Base-by-base conservation (phyloP, 2,113 vertebrate species). In the Phasianus colchicus region DNA sequence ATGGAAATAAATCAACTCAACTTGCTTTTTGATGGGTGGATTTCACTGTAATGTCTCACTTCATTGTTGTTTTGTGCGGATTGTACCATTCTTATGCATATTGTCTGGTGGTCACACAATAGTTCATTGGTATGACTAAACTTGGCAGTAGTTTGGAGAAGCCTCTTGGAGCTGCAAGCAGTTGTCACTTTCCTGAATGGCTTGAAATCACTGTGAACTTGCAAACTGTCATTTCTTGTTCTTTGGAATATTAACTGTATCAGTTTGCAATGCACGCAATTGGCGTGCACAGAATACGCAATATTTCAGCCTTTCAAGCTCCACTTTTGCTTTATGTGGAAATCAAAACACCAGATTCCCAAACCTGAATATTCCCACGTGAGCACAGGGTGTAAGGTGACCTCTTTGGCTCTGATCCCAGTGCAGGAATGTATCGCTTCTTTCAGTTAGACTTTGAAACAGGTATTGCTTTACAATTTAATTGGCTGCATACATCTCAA, bases 391-490 rank as follows among this genome's bases (percentile, higher is more conserved):
- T 94, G 82, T 93, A 96, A 95, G 84, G 94, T 94, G 96, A 97
- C 73, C 92, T 92, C 69, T 86, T 84, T 97, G 93, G 95, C 89
- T 73, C 84, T 72, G 72, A 3, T 90, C 96, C 93, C 88, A 92
- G 63, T 3, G 89, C 90, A 88, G 92, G 91, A 97, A 95, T 96
- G 96, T 91, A 79, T 83, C 58, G 71, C 54, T 89, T 87, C 95
- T 96, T 96, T 96, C 89, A 97, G 88, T 88, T 89, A 91, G 86
- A 74, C 91, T 97, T 97, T 96, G 81, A 97, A 96, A 92, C 73
- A 96, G 77, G 95, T 94, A 94, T 94, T 97, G 94, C 87, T 97
- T 97, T 97, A 96, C 93, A 94, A 87, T 97, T 97, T 98, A 97
- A 97, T 97, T 97, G 97, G 89, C 96, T 97, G 75, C 88, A 90